These are phyloP conservation scores for Tachina fera DNA, from an alignment of 2,888 invertebrate species.

Conservation along the genomic window DNA sequence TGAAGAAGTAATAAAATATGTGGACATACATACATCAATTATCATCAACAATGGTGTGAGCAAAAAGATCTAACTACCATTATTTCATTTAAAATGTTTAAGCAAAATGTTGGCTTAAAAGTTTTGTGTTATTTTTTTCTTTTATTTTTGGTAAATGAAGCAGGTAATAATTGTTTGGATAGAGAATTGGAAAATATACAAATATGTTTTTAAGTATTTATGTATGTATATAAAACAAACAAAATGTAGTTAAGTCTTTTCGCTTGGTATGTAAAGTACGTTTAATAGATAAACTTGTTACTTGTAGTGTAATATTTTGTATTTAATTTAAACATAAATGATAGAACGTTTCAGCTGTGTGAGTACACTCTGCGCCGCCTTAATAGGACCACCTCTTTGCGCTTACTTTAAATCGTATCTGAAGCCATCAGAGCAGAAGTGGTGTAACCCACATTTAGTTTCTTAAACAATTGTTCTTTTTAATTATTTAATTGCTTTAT, in stretches of 20 bases:
- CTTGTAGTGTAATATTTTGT: slow-evolving; percentile 32
- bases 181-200: background rate
- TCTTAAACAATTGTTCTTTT: too few relatives aligned
- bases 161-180: background rate
- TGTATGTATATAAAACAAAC: background rate
- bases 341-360: background rate
- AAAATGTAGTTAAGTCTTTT: slow-evolving; percentile 39
- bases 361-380: background rate
- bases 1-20: slow-evolving; percentile 33
- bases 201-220: background rate
- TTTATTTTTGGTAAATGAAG: background rate
- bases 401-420: background rate
- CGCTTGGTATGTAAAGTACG: slow-evolving; percentile 12
- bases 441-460: too few relatives aligned
- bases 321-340: slow-evolving; percentile 9
- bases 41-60: background rate
- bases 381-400: background rate
- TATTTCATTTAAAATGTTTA: background rate
- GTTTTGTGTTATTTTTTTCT: background rate
- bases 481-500: too few relatives aligned
- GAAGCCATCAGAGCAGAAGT: too few relatives aligned
- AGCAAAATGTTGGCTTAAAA: too few relatives aligned
- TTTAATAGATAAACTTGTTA: slow-evolving; percentile 6
- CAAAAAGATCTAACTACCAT: slow-evolving; percentile 43
- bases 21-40: slow-evolving; percentile 10